Evolutionary conservation across 2,797 vertebrate genomes (phyloP).

Genomic region (Anableps anableps): DNA sequence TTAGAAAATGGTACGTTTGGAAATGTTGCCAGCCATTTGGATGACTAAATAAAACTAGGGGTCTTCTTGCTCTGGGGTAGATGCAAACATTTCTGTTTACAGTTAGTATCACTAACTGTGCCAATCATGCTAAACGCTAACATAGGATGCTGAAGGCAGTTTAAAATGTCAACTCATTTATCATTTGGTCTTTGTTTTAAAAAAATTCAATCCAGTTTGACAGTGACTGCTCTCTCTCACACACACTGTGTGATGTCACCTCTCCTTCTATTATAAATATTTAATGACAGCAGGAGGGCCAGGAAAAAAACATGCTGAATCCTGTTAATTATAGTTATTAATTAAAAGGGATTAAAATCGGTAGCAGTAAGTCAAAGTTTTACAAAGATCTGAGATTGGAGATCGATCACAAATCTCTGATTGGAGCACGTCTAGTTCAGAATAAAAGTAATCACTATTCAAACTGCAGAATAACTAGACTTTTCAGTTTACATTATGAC

Average conservation of each 20-base stretch:
- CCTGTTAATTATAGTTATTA: too few species aligned
- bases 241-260: not conserved
- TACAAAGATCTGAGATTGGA: not conserved
- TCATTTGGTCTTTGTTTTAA: not conserved
- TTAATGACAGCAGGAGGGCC: not conserved
- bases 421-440: not conserved
- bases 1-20: not conserved
- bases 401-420: not conserved
- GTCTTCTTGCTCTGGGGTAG: not conserved
- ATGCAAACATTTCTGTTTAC: not conserved
- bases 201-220: not conserved
- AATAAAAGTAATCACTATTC: not conserved
- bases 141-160: not conserved
- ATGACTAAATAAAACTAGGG: not conserved
- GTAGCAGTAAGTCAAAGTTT: not conserved
- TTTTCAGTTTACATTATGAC: not conserved
- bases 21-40: not conserved
- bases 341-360: not conserved
- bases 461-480: not conserved
- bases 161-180: not conserved
- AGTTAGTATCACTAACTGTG: not conserved
- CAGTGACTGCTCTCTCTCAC: not conserved
- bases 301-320: not conserved
- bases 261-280: not conserved
- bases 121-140: not conserved